These are phyloP conservation scores for Tetranychus truncatus DNA, from an alignment of 2,888 invertebrate genomes.

Conservation along the genomic window DNA sequence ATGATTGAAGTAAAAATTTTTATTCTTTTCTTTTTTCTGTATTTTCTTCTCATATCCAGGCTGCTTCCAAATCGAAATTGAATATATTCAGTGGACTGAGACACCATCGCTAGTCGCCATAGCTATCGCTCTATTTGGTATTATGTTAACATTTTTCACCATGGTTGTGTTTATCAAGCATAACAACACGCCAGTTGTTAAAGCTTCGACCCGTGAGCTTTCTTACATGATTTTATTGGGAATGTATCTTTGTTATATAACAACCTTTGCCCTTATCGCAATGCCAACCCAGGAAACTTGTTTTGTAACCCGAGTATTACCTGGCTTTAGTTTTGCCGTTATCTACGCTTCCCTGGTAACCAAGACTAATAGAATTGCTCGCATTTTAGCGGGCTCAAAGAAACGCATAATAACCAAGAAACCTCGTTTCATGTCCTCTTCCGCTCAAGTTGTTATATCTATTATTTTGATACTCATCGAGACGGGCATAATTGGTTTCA, in stretches of 20 bases:
- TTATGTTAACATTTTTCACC: slow-evolving; percentile 56
- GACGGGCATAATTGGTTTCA: slow-evolving; percentile 47
- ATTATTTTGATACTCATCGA: slow-evolving; percentile 68
- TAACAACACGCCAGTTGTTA: slow-evolving; percentile 89
- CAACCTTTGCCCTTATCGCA: slow-evolving; percentile 75
- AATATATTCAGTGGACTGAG: slow-evolving; percentile 45
- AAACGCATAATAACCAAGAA: slow-evolving; percentile 69
- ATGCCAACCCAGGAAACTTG: slow-evolving; percentile 57
- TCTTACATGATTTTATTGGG: slow-evolving; percentile 75
- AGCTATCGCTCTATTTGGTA: slow-evolving; percentile 59
- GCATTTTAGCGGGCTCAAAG: slow-evolving; percentile 92
- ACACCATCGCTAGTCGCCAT: slow-evolving; percentile 45
- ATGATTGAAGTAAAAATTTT: too few species aligned
- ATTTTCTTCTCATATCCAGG: slow-evolving; percentile 26
- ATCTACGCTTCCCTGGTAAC: slow-evolving; percentile 91
- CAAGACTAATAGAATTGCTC: slow-evolving; percentile 87
- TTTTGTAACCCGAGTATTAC: slow-evolving; percentile 70
- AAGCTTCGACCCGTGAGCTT: slow-evolving; percentile 58
- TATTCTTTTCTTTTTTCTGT: too few species aligned
- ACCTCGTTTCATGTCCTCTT: slow-evolving; percentile 77
- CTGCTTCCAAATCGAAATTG: slow-evolving; percentile 44
- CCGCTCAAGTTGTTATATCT: slow-evolving; percentile 68
- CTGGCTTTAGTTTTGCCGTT: slow-evolving; percentile 86
- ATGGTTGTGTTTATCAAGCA: slow-evolving; percentile 60
- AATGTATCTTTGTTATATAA: slow-evolving; percentile 59